phyloP scores from a whole-genome alignment of 2,797 vertebrate genomes.

The Staurois parvus region DNA sequence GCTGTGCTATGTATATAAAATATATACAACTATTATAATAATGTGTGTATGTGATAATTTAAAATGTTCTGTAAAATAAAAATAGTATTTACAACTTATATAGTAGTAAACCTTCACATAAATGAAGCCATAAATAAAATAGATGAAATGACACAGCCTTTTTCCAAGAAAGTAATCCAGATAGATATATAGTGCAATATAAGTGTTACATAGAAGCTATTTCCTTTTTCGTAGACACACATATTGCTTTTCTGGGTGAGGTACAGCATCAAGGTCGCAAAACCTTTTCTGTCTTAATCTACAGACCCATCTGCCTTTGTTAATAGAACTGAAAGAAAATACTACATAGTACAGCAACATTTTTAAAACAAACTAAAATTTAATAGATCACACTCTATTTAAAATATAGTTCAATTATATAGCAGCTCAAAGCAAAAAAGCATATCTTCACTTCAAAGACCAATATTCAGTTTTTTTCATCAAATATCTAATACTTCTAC shows the following conservation, averaged over 20 bases:
- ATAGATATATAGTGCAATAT: constrained; percentile 20
- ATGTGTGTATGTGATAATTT: not conserved
- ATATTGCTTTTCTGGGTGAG: constrained; percentile 33
- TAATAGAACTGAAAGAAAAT: constrained; percentile 9
- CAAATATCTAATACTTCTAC: too few relatives aligned
- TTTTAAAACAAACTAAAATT: not conserved
- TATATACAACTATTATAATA: too few relatives aligned
- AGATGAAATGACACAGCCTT: not conserved
- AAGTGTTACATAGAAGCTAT: constrained; percentile 31
- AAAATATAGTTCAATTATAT: not conserved
- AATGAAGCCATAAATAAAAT: constrained; percentile 23
- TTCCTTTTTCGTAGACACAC: not conserved
- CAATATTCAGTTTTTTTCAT: too few relatives aligned
- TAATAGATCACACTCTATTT: not conserved
- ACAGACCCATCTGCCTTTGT: constrained; percentile 10
- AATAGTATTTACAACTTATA: not conserved
- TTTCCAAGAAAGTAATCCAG: constrained; percentile 21
- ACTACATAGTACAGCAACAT: not conserved
- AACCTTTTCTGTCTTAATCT: constrained; percentile 19
- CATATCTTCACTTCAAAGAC: too few relatives aligned
- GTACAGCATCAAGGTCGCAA: constrained; percentile 24
- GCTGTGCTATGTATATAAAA: too few relatives aligned
- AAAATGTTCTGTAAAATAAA: not conserved
- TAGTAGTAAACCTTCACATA: not conserved
- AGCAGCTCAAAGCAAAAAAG: too few relatives aligned